Base-by-base conservation (phyloP, 2,797 vertebrate species). In the Halcyon leucocephala region DNA sequence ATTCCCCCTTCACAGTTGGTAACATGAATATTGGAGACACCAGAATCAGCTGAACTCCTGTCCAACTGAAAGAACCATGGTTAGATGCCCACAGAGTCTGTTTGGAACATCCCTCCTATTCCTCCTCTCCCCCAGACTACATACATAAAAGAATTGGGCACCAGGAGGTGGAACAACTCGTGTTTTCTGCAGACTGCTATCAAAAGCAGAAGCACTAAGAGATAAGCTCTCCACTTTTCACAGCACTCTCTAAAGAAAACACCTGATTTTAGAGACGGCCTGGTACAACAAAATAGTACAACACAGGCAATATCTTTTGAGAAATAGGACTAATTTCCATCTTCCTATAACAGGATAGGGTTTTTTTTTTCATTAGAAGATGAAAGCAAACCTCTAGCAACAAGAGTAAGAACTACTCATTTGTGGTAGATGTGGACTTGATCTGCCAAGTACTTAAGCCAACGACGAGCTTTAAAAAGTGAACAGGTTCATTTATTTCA, bases 401-500 rank as follows among this genome's bases (percentile, higher is more conserved):
- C 31, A 80, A 37, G 39, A 73, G 10, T 21, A 73, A 77, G 76
- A 91, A 70, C 21, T 55, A 60, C 48, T 88, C 57, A 65, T 67
- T 82, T 78, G 41, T 65, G 44, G 76, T 49, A 78, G 87, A 71
- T 49, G 22, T 24, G 52, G 61, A 89, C 61, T 67, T 67, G 48
- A 91, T 91, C 64, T 90, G 62, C 61, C 52, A 83, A 60, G 65
- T 61, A 71, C 44, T 89, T 94, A 73, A 80, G 65, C 16, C 55
- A 25, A 60, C 0, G 8, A 71, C 39, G 88, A 71, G 76, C 52
- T 74, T 91, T 81, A 90, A 83, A 82, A 89, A 84, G 54, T 55
- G 81, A 92, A 88, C 10, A 69, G 82, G 65, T 33, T 90, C 29
- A 81, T 95, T 96, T 93, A 83, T 81, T 96, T 85, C 85, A 78